Evolutionary conservation across 1,140 invertebrate genomes (phyloP), one percentile per base, ranked within the genome.

Genomic region (Drosophila murphyi): DNA sequence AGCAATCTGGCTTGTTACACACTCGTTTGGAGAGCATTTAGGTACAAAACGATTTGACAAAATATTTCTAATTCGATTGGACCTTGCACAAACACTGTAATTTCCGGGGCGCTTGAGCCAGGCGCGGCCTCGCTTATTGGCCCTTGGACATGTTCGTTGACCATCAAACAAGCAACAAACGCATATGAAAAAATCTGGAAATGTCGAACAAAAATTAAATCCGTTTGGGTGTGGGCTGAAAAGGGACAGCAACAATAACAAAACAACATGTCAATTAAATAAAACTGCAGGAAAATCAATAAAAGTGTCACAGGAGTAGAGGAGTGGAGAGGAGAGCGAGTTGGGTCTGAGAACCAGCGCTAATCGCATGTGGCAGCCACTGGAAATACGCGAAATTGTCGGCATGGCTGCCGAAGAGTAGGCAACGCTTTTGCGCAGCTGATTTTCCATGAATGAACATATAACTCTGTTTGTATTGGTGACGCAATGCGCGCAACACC

Each of bases 241-340:
- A 71, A 65, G 69, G 56, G 86, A 89, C 29, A 76, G 77, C 78
- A 89, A 85, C 78, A 89, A 85, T 85, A 90, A 89, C 86, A 89
- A 85, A 89, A 89, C 63, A 80, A 80, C 85, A 85, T 90, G 78
- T 85, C 85, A 90, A 90, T 90, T 90, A 90, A 90, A 80, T 87
- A 82, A 89, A 90, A 90, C 79, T 86, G 78, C 82, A 80, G 76
- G 77, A 90, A 90, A 90, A 90, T 90, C 87, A 82, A 90, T 90
- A 90, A 75, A 82, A 81, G 56, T 76, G 59, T 68, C 68, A 78
- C 77, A 56, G 45, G 12, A 12, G 12, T 12, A 29, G 5, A 35
- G 34, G 20, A 47, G 28, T 12, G 39, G 4, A 4, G 52, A 37
- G 12, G 8, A 32, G 37, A 20, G 20, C 20, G 20, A 20, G 20